These are phyloP conservation scores for Sebastes paucispinis DNA, from an alignment of 2,797 vertebrate species.

Conservation along the genomic window DNA sequence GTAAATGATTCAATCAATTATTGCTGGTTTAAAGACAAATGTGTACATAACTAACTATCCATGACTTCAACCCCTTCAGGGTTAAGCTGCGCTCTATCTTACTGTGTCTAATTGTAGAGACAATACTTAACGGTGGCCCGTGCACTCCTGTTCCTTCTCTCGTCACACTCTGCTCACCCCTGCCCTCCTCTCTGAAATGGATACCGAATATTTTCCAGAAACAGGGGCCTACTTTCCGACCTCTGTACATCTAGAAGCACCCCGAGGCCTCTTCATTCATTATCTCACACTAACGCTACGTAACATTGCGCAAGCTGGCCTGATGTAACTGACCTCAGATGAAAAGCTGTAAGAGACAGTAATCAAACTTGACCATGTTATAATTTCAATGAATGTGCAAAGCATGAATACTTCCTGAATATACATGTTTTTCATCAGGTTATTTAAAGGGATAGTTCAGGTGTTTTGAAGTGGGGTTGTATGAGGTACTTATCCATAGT, in stretches of 20 bases:
- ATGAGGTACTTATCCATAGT: neutral
- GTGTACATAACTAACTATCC: neutral
- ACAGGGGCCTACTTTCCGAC: conserved; percentile 60
- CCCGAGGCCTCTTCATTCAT: conserved; percentile 48
- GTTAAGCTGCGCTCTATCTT: neutral
- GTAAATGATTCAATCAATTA: neutral
- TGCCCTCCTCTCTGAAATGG: conserved; percentile 64
- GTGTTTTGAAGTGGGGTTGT: neutral
- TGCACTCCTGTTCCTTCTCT: conserved; percentile 35
- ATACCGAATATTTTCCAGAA: conserved; percentile 70
- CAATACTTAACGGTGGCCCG: conserved; percentile 21
- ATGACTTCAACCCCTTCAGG: neutral
- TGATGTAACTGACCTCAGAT: conserved; percentile 5
- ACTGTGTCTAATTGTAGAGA: conserved; percentile 10
- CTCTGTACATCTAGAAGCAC: conserved; percentile 45
- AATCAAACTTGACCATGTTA: neutral
- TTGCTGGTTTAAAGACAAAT: neutral
- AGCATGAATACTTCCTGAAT: neutral
- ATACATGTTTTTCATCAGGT: neutral
- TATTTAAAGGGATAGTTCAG: neutral
- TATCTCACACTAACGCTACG: conserved; percentile 17
- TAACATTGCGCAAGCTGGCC: neutral
- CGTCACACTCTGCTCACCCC: conserved; percentile 47
- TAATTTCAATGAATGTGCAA: neutral
- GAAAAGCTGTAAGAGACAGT: neutral